Base-by-base conservation (phyloP, 2,888 invertebrate genomes). In the Cheilosia urbana region DNA sequence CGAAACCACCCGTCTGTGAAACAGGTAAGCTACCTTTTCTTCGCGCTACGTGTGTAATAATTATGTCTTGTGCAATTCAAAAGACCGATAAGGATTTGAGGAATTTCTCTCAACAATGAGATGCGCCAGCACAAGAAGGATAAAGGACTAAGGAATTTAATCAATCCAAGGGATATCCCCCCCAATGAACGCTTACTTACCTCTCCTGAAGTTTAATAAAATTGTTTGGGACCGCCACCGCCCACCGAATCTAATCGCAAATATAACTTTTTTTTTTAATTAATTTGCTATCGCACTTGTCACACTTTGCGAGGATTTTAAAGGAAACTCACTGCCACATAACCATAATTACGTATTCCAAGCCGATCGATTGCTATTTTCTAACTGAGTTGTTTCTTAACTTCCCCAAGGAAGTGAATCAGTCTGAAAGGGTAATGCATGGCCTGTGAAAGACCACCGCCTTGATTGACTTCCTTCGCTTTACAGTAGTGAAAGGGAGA, bases 281-380 rank as follows among this genome's bases (percentile, higher is more conserved):
- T 84, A 65, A 71, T 84, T 84, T 62, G 65, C 66, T 71, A 84
- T 24, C 17, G 65, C 84, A 84, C 80, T 80, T 76, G 60, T 40
- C 13, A 60, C 73, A 68, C 57, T 58, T 60, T 37, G 49, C 17
- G 24, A 24, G n/a, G 21, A n/a, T 75, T 42, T 51, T 51, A 2
- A 19, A 69, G 42, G 34, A 27, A 49, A 63, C 13, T 77, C 53
- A 62, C 68, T 34, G 45, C 24, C 47, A 68, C 51, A 34, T 42
- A 24, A 53, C 60, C 69, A 53, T 65, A 71, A 75, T 71, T 80
- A 60, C 60, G 84, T 71, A 80, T 71, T 71, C 75, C 80, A 75
- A 27, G 40, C 47, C 37, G 63, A 65, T 42, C 60, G 75, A 76
- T 9, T 66, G 60, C 47, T 45, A 71, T 80, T 84, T 84, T 75